Conservation (phyloP, 1,140 invertebrate species). For the Drosophila tristis region DNA sequence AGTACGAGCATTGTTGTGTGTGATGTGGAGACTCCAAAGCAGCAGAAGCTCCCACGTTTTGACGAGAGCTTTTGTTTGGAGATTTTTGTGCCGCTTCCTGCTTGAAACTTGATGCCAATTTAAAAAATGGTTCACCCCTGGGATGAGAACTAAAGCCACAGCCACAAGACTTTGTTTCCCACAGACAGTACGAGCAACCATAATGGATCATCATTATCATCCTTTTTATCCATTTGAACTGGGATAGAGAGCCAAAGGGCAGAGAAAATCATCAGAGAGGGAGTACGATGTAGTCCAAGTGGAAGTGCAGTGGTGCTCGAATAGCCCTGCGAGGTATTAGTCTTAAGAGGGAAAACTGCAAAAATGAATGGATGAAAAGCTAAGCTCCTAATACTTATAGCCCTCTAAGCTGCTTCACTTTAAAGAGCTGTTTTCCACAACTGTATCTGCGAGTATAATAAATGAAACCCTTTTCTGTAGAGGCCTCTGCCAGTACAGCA, state of each 20-base stretch:
- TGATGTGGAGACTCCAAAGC: constrained; percentile 7
- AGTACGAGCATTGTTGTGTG: constrained; percentile 18
- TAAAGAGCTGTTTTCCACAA: too few relatives aligned
- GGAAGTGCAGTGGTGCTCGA: neutral
- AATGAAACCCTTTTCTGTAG: too few relatives aligned
- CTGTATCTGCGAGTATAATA: too few relatives aligned
- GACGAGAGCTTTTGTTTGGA: constrained; percentile 39
- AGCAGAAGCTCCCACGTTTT: too few relatives aligned
- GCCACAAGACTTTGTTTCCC: constrained; percentile 43
- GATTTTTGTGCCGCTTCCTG: constrained; percentile 44
- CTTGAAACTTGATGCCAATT: constrained; percentile 69
- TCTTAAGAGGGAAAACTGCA: too few relatives aligned
- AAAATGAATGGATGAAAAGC: too few relatives aligned
- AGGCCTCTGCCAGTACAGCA: neutral
- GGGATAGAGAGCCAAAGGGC: too few relatives aligned
- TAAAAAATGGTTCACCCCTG: constrained; percentile 36
- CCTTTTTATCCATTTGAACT: too few relatives aligned
- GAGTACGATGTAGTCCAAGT: neutral
- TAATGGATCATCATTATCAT: too few relatives aligned
- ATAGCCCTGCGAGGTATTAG: neutral
- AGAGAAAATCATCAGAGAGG: neutral
- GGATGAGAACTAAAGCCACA: constrained; percentile 24
- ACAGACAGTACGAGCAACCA: constrained; percentile 9
- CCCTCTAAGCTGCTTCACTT: too few relatives aligned
- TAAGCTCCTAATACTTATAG: too few relatives aligned